Base-by-base conservation (phyloP, 1,140 invertebrate genomes). In the Mylabris phalerata region DNA sequence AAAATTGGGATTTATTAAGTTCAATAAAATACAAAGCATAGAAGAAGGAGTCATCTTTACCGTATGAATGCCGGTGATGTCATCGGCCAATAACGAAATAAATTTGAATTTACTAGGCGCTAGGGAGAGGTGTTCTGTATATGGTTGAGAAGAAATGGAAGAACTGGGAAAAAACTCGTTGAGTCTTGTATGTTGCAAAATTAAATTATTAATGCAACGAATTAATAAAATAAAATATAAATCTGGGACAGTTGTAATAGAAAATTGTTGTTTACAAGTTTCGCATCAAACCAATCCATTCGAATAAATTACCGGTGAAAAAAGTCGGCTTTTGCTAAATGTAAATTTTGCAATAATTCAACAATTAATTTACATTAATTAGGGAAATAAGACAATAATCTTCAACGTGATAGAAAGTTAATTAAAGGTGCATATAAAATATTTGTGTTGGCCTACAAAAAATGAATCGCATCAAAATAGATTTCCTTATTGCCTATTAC, bases 1-100 rank as follows among this genome's bases (percentile, higher is more conserved):
- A 65, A 67, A 64, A 65, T 64, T 61, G 55, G 60, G 60, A 67
- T 67, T 67, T 67, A 67, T 66, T 59, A 60, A 19, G 13, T 27
- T 43, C 56, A 62, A 67, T 64, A 64, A 67, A 64, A 60, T 64
- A 55, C 42, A 60, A 60, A 60, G 32, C 7, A 32, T 4, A 32
- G 7, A 7, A 32, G 7, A 32, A 32, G 32, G 4, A 55, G 48
- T 48, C 48, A 26, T 50, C 32, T 58, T 43, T 45, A 32, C 58
- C 45, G 43, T 48, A 59, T 32, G 19, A 19, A 19, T 19, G 19
- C 19, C 19, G 46, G 50, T 54, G 44, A 59, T 54, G 57, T 54
- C 57, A 54, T 51, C 50, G 19, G 52, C 52, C 50, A 59, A 59
- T 59, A 59, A 54, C 51, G 46, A 54, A 46, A 54, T 54, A 27